Evolutionary conservation across 1,140 invertebrate species (phyloP).

Genomic region (Leptinotarsa lineolata): DNA sequence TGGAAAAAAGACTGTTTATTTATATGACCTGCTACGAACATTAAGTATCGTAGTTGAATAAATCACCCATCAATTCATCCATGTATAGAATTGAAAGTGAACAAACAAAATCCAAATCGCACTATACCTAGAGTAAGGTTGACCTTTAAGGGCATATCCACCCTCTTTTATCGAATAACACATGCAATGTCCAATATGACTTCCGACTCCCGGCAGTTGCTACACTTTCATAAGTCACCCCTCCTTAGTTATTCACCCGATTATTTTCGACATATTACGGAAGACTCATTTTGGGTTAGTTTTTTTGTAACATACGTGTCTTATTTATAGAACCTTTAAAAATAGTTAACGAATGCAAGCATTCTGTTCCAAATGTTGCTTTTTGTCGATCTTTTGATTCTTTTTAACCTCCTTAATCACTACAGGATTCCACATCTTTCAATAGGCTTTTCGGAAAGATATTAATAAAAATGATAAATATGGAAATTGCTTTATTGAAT

Average conservation of each 20-base stretch:
- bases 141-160: constrained; percentile 19
- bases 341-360: constrained; percentile 2
- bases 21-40: no score
- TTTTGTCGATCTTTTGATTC: background rate
- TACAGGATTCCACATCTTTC: background rate
- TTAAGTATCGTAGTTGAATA: no score
- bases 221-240: constrained; percentile 16
- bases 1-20: no score
- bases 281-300: constrained; percentile 5
- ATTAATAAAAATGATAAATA: no score
- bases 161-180: constrained; percentile 21
- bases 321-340: constrained; percentile 23
- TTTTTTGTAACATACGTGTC: constrained; percentile 1
- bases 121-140: constrained; percentile 13
- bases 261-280: constrained; percentile 1
- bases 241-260: constrained; percentile 11
- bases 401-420: background rate
- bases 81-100: background rate
- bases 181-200: constrained; percentile 19
- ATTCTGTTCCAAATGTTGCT: constrained; percentile 9
- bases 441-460: no score
- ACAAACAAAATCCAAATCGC: background rate
- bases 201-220: constrained; percentile 22
- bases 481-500: no score
- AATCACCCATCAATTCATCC: background rate